Evolutionary conservation across 2,797 vertebrate genomes (phyloP), one percentile per base, ranked within the genome.

Genomic region (Sebastes flavidus): DNA sequence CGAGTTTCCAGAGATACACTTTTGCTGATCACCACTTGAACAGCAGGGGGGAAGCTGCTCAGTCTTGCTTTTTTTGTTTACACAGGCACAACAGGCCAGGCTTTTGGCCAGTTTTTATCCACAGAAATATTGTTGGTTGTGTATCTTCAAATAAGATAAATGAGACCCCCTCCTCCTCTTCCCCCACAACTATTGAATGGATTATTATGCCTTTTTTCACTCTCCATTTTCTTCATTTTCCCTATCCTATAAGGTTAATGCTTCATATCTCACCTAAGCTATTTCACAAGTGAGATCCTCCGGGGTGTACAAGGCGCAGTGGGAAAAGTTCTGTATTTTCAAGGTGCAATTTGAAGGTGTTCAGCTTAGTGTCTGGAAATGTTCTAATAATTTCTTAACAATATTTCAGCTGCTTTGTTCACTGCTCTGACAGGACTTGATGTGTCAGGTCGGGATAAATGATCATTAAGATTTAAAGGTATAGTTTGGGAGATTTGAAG

Each of bases 1-100:
- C 74, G 62, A 89, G 80, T 88, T 92, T 91, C 76, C 65, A 78
- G 81, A 93, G 91, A 94, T 93, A 89, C 92, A 92, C 89, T 93
- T 92, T 87, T 91, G 89, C 93, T 92, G 93, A 93, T 91, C 87
- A 86, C 87, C 67, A 27, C 58, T 85, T 86, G 84, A 91, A 87
- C 89, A 83, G 85, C 73, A 24, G 80, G 87, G 29, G 25, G 56
- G 24, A 24, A 58, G 83, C 75, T 85, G 85, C 81, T 82, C 75
- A 59, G 61, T 72, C 65, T 82, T 73, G 56, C 55, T 77, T 81
- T 46, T 89, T 85, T 65, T 83, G 69, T 91, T 89, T 86, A 73
- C 67, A 68, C 66, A 20, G 72, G 71, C 82, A 86, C 71, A 85
- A 77, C 77, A 62, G 80, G 20, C 22, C 71, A 67, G 65, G 52